Base-by-base conservation (phyloP, 1,140 invertebrate species). In the Lanistes nyassanus region DNA sequence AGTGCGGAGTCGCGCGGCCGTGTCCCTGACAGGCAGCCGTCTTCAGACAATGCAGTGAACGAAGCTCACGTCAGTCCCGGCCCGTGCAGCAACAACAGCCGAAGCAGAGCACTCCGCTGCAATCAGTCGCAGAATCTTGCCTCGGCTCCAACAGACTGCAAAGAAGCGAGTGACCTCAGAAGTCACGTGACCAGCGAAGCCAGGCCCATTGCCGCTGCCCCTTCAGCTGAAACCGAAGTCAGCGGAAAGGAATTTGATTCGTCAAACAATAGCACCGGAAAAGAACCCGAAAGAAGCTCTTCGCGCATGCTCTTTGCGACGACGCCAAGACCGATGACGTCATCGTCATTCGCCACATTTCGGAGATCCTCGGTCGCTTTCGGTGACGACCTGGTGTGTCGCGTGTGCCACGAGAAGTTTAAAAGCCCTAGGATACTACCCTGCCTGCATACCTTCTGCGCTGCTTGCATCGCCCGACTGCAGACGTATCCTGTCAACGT, bases 381-480 rank as follows among this genome's bases (percentile, higher is more conserved):
- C 23, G 13, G 23, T 0, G 68, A 76, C 3, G 74, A 72, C 60
- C 26, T 77, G 13, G 65, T 31, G 2, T 80, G 78, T 51, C 19
- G 37, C 11, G 42, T 76, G 5, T 80, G 78, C 53, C 37, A 62
- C 23, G 65, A 77, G n/a, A 29, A 26, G 26, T 80, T 74, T 39
- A 53, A 47, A 26, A 73, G 42, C 19, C 79, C 79, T 2, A 64
- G 79, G 36, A 72, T 80, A 16, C 51, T 80, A 39, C 79, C 79
- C 36, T 80, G 79, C 64, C 53, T 77, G n/a, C 79, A 78, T 51
- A 78, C 79, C 16, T 80, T 78, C 56, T 80, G 79, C 42, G 16
- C 70, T 16, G 65, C 65, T 5, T 80, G 79, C 42, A 73, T 80
- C 56, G 34, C 34, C 62, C 65, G 51, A n/a, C 67, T 78, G 4